A percentile compares a stretch with the other conserved stretches of the same genome.
These are phyloP conservation scores for Cepaea nemoralis DNA, from an alignment of 1,140 invertebrate species.

Conservation along the genomic window DNA sequence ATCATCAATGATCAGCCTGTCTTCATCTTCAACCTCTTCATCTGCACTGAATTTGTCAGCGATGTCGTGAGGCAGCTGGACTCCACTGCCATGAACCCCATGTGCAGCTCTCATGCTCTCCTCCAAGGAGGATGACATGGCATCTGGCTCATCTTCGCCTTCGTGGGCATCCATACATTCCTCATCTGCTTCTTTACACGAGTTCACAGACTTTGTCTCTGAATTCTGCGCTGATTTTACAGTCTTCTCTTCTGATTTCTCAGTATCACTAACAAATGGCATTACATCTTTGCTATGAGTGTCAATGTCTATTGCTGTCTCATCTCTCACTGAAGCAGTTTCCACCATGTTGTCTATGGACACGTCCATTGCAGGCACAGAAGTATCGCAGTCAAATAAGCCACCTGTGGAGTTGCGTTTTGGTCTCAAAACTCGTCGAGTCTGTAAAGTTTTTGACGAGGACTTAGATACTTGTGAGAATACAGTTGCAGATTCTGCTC, in stretches of 20 bases:
- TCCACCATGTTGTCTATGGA: not conserved
- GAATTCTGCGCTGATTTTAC: not conserved
- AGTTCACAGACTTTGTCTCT: not conserved
- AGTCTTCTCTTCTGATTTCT: too few species aligned
- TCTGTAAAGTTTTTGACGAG: not conserved
- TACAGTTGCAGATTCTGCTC: not conserved
- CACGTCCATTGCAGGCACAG: not conserved
- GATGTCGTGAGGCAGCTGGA: not conserved
- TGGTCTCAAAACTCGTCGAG: not conserved
- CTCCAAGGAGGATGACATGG: not conserved
- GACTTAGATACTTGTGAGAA: not conserved
- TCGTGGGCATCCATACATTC: not conserved
- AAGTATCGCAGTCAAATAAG: not conserved
- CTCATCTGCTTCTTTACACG: not conserved
- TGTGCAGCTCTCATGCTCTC: not conserved
- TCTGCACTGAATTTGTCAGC: slow-evolving; percentile 34
- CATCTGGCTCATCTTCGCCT: slow-evolving; percentile 1
- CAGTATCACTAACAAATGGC: too few species aligned
- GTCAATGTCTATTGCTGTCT: too few species aligned
- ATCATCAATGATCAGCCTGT: slow-evolving; percentile 48
- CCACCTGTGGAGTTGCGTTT: not conserved
- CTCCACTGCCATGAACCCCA: not conserved
- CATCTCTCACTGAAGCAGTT: too few species aligned
- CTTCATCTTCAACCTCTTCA: slow-evolving; percentile 35
- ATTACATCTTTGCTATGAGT: too few species aligned